phyloP scores from a whole-genome alignment of 2,113 vertebrate genomes.

The Sisor rabdophorus region DNA sequence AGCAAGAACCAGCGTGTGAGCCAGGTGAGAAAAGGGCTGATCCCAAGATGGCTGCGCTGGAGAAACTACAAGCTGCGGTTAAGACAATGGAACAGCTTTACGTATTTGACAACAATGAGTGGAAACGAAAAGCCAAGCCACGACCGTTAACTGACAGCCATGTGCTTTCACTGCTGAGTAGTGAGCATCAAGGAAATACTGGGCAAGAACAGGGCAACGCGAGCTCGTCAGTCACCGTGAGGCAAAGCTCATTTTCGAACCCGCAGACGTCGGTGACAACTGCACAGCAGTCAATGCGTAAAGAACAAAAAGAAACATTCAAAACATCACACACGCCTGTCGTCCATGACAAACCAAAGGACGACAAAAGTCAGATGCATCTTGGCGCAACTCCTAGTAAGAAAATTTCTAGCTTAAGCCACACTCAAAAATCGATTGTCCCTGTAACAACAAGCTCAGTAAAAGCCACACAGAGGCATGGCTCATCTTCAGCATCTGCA shows the following conservation, averaged over 20 bases:
- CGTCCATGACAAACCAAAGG: conserved; percentile 41
- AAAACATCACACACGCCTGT: conserved; percentile 24
- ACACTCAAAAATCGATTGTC: conserved; percentile 48
- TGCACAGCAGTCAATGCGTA: conserved; percentile 37
- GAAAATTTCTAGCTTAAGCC: conserved; percentile 53
- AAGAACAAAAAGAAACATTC: conserved; percentile 46
- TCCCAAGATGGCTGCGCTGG: conserved; percentile 71
- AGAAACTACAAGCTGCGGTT: conserved; percentile 90
- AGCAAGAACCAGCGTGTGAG: conserved; percentile 64
- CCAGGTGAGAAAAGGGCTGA: conserved; percentile 66
- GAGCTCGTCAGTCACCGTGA: conserved; percentile 24
- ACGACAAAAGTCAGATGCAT: conserved; percentile 14
- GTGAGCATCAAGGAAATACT: conserved; percentile 53
- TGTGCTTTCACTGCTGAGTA: conserved; percentile 80
- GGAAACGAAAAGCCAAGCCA: conserved; percentile 83
- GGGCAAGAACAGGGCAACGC: conserved; percentile 43
- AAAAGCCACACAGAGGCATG: conserved; percentile 38
- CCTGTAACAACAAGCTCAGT: conserved; percentile 23
- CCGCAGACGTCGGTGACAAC: conserved; percentile 59
- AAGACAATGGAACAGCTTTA: conserved; percentile 95
- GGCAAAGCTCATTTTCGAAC: conserved; percentile 61
- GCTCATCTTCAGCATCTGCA: conserved; percentile 37
- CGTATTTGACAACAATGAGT: conserved; percentile 83
- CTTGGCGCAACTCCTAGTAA: conserved; percentile 34
- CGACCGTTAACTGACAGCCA: conserved; percentile 78